phyloP scores from a whole-genome alignment of 2,113 vertebrate species.

The Cochlearius cochlearius region DNA sequence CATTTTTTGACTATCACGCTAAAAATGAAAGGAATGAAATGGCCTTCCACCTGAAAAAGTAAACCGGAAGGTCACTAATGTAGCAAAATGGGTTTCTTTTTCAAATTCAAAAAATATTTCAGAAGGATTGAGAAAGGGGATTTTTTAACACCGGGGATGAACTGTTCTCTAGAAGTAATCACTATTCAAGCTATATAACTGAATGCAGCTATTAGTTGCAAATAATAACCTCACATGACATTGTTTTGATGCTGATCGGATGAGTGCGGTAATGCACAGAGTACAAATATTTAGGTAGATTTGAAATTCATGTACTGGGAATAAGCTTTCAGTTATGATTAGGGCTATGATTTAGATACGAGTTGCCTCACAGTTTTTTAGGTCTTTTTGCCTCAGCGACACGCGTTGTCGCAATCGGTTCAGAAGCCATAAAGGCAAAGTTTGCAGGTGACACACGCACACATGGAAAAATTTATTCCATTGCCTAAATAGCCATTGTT shows the following conservation, averaged over 20 bases:
- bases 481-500: not conserved
- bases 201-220: not conserved
- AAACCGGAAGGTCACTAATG: not conserved
- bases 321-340: not conserved
- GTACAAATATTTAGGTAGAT: slow-evolving; percentile 44
- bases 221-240: not conserved
- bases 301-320: slow-evolving; percentile 19
- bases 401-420: not conserved
- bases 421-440: not conserved
- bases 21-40: not conserved
- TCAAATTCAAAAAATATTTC: not conserved
- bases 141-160: not conserved
- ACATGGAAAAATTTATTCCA: not conserved
- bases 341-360: not conserved
- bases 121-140: not conserved
- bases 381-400: not conserved
- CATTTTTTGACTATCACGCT: fast-evolving
- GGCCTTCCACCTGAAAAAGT: not conserved
- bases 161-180: not conserved
- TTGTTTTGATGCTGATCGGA: slow-evolving; percentile 22
- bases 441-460: not conserved
- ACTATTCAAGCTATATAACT: not conserved
- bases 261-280: not conserved
- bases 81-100: not conserved
- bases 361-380: not conserved